Percentiles rank a stretch among this genome's conserved stretches.
These are phyloP conservation scores for Solenodon paradoxus DNA, from an alignment of 2,113 vertebrate species.

Conservation along the genomic window DNA sequence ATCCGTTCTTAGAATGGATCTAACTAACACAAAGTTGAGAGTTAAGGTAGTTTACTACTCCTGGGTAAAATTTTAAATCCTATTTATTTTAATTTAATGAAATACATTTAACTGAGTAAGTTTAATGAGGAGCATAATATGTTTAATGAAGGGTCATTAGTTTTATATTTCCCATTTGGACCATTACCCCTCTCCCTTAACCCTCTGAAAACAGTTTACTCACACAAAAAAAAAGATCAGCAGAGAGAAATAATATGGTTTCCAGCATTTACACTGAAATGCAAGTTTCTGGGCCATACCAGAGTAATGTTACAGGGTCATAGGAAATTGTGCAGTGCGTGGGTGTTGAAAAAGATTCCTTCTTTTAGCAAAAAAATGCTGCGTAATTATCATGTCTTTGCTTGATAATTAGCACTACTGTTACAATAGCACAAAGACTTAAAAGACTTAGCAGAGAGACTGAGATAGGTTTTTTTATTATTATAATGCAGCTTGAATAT, in stretches of 20 bases:
- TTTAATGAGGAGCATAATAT: conserved; percentile 73
- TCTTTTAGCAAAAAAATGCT: conserved; percentile 90
- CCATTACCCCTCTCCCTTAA: conserved; percentile 61
- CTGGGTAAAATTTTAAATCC: conserved; percentile 64
- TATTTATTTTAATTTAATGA: conserved; percentile 75
- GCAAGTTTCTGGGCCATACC: conserved; percentile 43
- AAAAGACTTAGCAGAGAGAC: conserved; percentile 83
- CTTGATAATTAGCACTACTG: conserved; percentile 91
- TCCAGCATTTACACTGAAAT: conserved; percentile 37
- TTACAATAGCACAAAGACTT: conserved; percentile 85
- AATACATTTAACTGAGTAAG: conserved; percentile 68
- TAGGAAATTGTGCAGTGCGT: conserved; percentile 82
- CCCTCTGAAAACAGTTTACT: conserved; percentile 72
- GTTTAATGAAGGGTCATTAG: conserved; percentile 64
- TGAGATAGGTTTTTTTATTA: conserved; percentile 73
- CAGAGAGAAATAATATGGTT: conserved; percentile 20
- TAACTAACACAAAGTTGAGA: conserved; percentile 40
- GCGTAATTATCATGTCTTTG: conserved; percentile 92
- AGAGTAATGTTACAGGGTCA: conserved; percentile 81
- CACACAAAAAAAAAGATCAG: conserved; percentile 14
- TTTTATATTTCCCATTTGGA: conserved; percentile 67
- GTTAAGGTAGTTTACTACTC: conserved; percentile 50
- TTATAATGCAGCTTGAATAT: conserved; percentile 67
- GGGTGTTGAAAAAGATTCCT: conserved; percentile 87
- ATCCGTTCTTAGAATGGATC: neutral